These are phyloP conservation scores for Catharus fuscescens DNA, from an alignment of 2,113 vertebrate species.

Conservation along the genomic window DNA sequence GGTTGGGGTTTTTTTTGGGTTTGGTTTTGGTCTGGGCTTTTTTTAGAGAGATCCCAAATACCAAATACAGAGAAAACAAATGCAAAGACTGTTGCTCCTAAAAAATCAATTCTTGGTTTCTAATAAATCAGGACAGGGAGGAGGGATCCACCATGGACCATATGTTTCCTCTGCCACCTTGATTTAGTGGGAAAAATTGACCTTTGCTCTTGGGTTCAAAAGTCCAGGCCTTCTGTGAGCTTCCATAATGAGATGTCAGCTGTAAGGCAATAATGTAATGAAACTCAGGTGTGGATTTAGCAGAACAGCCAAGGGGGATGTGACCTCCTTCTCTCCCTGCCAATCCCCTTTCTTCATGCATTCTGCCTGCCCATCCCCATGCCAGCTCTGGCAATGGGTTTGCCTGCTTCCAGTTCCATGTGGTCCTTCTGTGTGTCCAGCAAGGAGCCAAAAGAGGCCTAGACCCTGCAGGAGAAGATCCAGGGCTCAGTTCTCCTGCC, in stretches of 20 bases:
- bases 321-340: not conserved
- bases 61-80: not conserved
- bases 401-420: fast-evolving
- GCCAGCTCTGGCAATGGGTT: not conserved
- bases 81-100: not conserved
- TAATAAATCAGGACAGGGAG: not conserved
- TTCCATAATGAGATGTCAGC: constrained; percentile 41
- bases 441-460: not conserved
- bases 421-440: not conserved
- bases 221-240: constrained; percentile 28
- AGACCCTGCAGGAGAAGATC: not conserved
- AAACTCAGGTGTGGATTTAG: constrained; percentile 50
- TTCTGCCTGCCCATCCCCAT: not conserved
- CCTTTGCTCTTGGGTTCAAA: constrained; percentile 45
- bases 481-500: not conserved
- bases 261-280: not conserved
- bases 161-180: constrained; percentile 24
- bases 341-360: not conserved
- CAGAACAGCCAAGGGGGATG: not conserved
- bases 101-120: not conserved
- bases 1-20: not conserved
- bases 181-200: constrained; percentile 49
- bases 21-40: no score
- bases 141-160: not conserved
- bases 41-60: not conserved